A percentile compares a stretch with the other conserved stretches of the same genome.
Evolutionary conservation across 2,797 vertebrate species (phyloP).

Genomic region (Nyctalus aviator): DNA sequence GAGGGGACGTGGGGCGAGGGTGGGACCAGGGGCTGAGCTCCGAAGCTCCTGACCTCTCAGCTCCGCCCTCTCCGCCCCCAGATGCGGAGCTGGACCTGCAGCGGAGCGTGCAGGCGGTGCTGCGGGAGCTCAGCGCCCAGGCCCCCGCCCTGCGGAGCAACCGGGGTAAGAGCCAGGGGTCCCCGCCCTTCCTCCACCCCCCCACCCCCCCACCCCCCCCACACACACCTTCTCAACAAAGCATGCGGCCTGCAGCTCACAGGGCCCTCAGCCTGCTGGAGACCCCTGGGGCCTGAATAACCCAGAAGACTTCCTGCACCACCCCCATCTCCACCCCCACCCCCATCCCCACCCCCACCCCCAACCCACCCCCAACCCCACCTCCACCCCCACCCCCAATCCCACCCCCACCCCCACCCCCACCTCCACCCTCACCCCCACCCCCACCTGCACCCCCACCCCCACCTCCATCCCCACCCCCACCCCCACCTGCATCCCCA

Average conservation of each 20-base stretch:
- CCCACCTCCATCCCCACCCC: too few species aligned
- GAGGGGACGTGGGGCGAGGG: neutral
- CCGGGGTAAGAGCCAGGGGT: slow-evolving; percentile 87
- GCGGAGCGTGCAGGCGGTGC: slow-evolving; percentile 92
- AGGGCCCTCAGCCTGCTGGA: neutral
- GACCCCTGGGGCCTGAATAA: neutral
- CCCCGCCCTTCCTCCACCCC: fast-evolving
- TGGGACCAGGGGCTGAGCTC: neutral
- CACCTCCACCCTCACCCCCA: too few species aligned
- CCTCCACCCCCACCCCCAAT: too few species aligned
- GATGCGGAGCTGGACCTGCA: slow-evolving; percentile 93
- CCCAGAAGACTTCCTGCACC: neutral
- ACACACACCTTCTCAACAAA: neutral
- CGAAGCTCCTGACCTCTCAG: neutral
- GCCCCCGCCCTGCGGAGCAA: slow-evolving; percentile 85
- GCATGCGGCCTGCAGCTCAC: fast-evolving
- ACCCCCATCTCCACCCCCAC: too few species aligned
- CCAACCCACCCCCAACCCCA: too few species aligned
- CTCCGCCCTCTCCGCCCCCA: neutral
- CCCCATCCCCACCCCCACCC: too few species aligned
- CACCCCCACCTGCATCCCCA: too few species aligned
- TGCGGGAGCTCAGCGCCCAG: slow-evolving; percentile 90
- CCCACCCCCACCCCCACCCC: too few species aligned
- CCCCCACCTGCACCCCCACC: too few species aligned
- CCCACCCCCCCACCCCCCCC: fast-evolving